phyloP scores from a whole-genome alignment of 2,797 vertebrate genomes.

The Chanos chanos region DNA sequence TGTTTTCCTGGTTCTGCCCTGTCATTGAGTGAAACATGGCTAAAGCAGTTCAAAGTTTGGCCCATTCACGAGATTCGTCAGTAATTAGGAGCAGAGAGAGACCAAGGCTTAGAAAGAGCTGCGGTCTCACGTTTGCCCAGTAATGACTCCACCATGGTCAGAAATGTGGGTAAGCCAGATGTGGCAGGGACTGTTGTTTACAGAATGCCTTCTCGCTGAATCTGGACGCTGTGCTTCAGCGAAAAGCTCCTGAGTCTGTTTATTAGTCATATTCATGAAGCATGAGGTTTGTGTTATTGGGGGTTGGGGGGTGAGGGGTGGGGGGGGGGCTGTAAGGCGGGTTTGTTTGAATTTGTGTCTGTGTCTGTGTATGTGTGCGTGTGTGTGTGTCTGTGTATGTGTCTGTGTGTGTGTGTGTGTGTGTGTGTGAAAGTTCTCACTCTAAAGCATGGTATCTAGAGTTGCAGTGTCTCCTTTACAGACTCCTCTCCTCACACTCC shows the following conservation, averaged over 20 bases:
- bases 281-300: slow-evolving; percentile 1
- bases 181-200: slow-evolving; percentile 24
- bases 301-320: not conserved
- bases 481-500: slow-evolving; percentile 76
- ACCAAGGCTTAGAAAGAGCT: slow-evolving; percentile 48
- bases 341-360: not conserved
- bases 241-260: not conserved
- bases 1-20: slow-evolving; percentile 35
- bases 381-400: not conserved
- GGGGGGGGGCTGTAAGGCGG: slow-evolving; percentile 15
- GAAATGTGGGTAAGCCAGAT: slow-evolving; percentile 31
- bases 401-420: slow-evolving; percentile 16
- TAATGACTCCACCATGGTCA: slow-evolving; percentile 49
- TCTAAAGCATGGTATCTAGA: slow-evolving; percentile 67
- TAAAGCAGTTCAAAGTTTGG: slow-evolving; percentile 56
- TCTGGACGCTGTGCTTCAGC: not conserved
- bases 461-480: slow-evolving; percentile 74
- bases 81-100: slow-evolving; percentile 66
- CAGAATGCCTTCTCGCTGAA: not conserved
- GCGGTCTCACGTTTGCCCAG: slow-evolving; percentile 42
- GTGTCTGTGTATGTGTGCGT: not conserved
- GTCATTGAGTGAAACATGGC: slow-evolving; percentile 46
- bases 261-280: slow-evolving; percentile 2
- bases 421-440: slow-evolving; percentile 20
- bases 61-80: slow-evolving; percentile 54